phyloP scores from a whole-genome alignment of 2,113 vertebrate species.

The Pelodiscus sinensis region DNA sequence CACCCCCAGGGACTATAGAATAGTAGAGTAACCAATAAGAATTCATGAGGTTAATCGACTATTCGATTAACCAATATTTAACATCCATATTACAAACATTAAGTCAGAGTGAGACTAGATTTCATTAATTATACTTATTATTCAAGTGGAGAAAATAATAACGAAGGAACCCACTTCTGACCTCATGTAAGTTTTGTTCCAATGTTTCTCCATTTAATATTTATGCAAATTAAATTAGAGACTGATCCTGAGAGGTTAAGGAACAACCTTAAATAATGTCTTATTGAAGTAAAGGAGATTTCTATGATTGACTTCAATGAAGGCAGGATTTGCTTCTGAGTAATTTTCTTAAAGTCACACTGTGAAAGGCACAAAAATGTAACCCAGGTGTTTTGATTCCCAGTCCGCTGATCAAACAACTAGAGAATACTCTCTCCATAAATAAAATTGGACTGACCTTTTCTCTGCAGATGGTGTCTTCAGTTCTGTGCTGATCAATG shows the following conservation, averaged over 20 bases:
- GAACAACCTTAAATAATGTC: neutral
- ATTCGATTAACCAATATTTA: too few relatives aligned
- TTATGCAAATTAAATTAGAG: neutral
- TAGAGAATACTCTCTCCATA: neutral
- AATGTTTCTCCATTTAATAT: neutral
- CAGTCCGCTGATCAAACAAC: neutral
- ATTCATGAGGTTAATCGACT: too few relatives aligned
- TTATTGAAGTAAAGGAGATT: neutral
- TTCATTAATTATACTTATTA: neutral
- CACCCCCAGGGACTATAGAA: too few relatives aligned
- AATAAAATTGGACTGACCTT: neutral
- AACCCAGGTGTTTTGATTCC: neutral
- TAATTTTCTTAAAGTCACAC: neutral
- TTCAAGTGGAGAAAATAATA: neutral
- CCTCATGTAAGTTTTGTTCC: neutral
- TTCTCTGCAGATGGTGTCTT: neutral
- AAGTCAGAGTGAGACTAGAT: rapidly evolving
- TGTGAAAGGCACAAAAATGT: neutral
- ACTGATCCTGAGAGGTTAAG: neutral
- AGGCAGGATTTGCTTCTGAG: neutral
- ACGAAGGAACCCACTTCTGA: neutral
- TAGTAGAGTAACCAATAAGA: too few relatives aligned
- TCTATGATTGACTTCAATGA: neutral
- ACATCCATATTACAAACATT: neutral
- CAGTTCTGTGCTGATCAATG: neutral